A percentile compares a stretch with the other conserved stretches of the same genome.
phyloP scores from a whole-genome alignment of 1,140 invertebrate genomes.

The Plutomurus gul region DNA sequence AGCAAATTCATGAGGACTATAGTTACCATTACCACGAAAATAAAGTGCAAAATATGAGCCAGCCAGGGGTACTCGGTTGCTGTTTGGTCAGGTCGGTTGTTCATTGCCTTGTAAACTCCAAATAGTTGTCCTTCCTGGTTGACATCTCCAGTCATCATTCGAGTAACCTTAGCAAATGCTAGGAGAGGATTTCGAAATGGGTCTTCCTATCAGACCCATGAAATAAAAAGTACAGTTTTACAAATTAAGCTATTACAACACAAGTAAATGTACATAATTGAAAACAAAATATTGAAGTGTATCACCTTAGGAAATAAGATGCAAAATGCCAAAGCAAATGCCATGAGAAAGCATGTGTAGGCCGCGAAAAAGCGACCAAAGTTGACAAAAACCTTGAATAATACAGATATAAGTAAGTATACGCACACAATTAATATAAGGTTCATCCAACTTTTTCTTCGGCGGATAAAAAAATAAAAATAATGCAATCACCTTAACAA shows the following conservation, averaged over 20 bases:
- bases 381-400: slow-evolving; percentile 66
- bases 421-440: no score
- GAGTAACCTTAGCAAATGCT: slow-evolving; percentile 72
- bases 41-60: slow-evolving; percentile 72
- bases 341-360: slow-evolving; percentile 75
- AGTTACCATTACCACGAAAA: slow-evolving; percentile 76
- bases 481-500: slow-evolving; percentile 65
- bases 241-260: background rate
- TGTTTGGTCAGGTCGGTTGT: no score
- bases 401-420: no score
- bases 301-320: slow-evolving; percentile 72
- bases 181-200: background rate
- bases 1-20: slow-evolving; percentile 81
- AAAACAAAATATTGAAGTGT: no score
- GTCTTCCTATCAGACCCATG: background rate
- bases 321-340: slow-evolving; percentile 74
- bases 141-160: slow-evolving; percentile 86
- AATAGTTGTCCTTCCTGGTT: slow-evolving; percentile 77
- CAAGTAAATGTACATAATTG: background rate
- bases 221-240: slow-evolving; percentile 1
- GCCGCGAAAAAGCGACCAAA: slow-evolving; percentile 79
- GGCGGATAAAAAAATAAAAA: background rate
- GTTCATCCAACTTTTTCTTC: background rate
- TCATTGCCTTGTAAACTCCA: slow-evolving; percentile 56
- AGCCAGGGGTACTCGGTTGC: slow-evolving; percentile 57